Evolutionary conservation across 2,888 invertebrate genomes (phyloP), one percentile per base, ranked within the genome.

Genomic region (Lasioglossum villosulum): DNA sequence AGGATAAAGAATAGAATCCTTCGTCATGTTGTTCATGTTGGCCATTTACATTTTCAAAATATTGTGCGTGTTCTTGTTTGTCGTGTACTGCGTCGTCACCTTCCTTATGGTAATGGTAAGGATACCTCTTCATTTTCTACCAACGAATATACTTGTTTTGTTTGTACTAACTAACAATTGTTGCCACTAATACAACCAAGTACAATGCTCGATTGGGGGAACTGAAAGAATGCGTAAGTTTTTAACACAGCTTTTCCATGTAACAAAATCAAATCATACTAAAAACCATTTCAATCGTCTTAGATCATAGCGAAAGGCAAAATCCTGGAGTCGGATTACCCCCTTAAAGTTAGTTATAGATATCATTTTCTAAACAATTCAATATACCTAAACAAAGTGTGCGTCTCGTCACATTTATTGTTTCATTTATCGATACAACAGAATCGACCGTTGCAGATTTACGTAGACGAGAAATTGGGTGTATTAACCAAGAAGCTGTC

Each of bases 71-170:
- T 93, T 93, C 77, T 30, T 89, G 52, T 94, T 93, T 74, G 85
- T 93, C 14, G 87, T 92, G n/a, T 85, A 92, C 63, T 91, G 86
- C 66, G 86, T 92, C 1, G 88, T 91, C 5, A 81, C 86, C 5
- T 92, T 93, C 79, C 81, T 94, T 6, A 87, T 93, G 80, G 75
- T 92, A 73, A 84, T 91, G 92, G 93, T 93, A 88, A 93, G 86
- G 74, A 63, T 72, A 12, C 42, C 19, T 73, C 48, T 72, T 68
- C 5, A 37, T 71, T 71, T 56, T 27, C 37, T 68, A n/a, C 10
- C 27, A 70, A 37, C 1, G 3, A 34, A 14, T n/a, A 27, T 37
- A 56, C 19, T 45, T 70, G 39, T 63, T 27, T 68, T 73, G 52
- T 63, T 63, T 63, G 19, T 27, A 66, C n/a, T 75, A 37, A 85